A percentile compares a stretch with the other conserved stretches of the same genome.
Evolutionary conservation across 2,888 invertebrate species (phyloP).

Genomic region (Aelia acuminata): DNA sequence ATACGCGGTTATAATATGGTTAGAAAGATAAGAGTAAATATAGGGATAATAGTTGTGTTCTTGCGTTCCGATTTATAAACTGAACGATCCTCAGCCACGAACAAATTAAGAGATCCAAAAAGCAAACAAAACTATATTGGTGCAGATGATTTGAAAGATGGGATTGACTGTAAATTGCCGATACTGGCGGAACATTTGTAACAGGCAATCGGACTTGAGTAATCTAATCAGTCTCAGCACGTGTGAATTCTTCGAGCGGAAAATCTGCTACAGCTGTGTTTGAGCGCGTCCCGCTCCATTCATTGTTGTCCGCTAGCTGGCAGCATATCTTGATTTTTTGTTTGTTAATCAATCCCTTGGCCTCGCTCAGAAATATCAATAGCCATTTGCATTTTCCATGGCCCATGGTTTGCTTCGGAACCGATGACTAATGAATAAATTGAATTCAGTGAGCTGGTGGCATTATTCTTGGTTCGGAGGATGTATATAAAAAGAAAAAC

Average conservation of each 20-base stretch:
- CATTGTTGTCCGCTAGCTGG: neutral
- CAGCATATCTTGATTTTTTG: conserved; percentile 35
- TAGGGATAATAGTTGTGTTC: too few relatives aligned
- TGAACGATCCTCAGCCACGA: neutral
- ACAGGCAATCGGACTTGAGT: conserved; percentile 50
- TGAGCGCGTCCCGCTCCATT: neutral
- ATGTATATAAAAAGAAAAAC: too few relatives aligned
- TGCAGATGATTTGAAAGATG: neutral
- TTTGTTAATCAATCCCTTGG: neutral
- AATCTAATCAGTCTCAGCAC: conserved; percentile 49
- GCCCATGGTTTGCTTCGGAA: conserved; percentile 9
- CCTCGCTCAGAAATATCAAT: neutral
- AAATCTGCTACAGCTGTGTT: conserved; percentile 47
- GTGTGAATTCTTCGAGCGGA: conserved; percentile 30
- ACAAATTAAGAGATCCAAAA: neutral
- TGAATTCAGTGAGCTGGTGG: neutral
- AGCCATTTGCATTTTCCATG: neutral
- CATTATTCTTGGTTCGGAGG: too few relatives aligned
- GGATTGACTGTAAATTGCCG: conserved; percentile 2
- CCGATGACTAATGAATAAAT: neutral
- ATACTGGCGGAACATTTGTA: conserved; percentile 38
- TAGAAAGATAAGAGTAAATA: too few relatives aligned
- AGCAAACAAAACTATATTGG: neutral
- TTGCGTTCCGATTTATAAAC: too few relatives aligned
- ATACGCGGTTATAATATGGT: too few relatives aligned